Evolutionary conservation across 1,140 invertebrate species (phyloP).

Genomic region (Microplitis mediator): DNA sequence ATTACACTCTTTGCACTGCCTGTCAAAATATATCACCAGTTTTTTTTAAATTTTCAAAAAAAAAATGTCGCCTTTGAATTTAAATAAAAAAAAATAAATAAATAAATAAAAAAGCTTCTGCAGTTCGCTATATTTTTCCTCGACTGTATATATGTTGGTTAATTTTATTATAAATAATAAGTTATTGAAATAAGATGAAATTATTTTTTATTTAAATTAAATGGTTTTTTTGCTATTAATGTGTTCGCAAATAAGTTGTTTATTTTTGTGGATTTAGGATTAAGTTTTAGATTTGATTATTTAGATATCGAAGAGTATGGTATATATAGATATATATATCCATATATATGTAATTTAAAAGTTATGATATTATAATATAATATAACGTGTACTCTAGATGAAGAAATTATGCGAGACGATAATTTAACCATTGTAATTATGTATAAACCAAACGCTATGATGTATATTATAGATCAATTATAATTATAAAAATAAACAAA

Average conservation of each 20-base stretch:
- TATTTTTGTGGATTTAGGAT: no score
- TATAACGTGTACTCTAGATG: slow-evolving; percentile 3
- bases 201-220: not conserved
- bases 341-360: not conserved
- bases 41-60: not conserved
- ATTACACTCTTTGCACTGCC: slow-evolving; percentile 3
- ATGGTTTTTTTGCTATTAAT: not conserved
- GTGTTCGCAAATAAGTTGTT: no score
- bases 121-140: slow-evolving; percentile 14
- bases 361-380: not conserved
- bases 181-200: slow-evolving; percentile 12
- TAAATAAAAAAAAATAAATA: no score
- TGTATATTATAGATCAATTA: slow-evolving; percentile 66
- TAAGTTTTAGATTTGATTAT: no score
- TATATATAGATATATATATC: no score
- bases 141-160: slow-evolving; percentile 27
- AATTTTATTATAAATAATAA: slow-evolving; percentile 6
- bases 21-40: slow-evolving; percentile 27
- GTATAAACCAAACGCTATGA: slow-evolving; percentile 63
- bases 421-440: slow-evolving; percentile 62
- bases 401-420: slow-evolving; percentile 23
- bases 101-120: slow-evolving; percentile 22
- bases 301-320: no score
- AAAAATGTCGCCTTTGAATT: slow-evolving; percentile 20
- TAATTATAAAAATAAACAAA: slow-evolving; percentile 42